A percentile compares a stretch with the other conserved stretches of the same genome.
Conservation (phyloP, 2,113 vertebrate genomes). For the Oncorhynchus kisutch region DNA sequence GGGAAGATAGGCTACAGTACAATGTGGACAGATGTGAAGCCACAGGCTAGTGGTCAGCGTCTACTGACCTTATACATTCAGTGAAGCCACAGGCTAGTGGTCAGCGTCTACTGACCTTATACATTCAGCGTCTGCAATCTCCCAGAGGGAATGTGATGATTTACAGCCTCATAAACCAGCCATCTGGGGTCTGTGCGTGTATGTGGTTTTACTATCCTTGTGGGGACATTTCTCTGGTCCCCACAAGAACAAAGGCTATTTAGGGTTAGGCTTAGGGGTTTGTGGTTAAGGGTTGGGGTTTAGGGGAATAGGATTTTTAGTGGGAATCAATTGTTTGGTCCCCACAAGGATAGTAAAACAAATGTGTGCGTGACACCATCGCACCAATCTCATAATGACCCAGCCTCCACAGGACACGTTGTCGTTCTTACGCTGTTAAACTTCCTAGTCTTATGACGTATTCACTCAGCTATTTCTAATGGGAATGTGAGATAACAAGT, state of each 20-base stretch:
- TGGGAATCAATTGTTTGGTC: too few relatives aligned
- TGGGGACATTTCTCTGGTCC: too few relatives aligned
- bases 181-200: neutral
- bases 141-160: conserved; percentile 7
- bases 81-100: neutral
- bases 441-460: neutral
- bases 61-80: neutral
- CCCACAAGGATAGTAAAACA: too few relatives aligned
- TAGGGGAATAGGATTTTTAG: too few relatives aligned
- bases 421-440: too few relatives aligned
- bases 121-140: neutral
- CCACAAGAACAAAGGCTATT: too few relatives aligned
- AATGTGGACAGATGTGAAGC: neutral
- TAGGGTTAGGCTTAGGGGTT: too few relatives aligned
- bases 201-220: too few relatives aligned
- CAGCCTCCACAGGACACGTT: neutral
- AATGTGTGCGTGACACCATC: neutral
- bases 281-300: too few relatives aligned
- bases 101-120: neutral
- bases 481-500: too few relatives aligned
- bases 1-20: neutral
- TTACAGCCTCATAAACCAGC: conserved; percentile 5
- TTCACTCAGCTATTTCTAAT: too few relatives aligned
- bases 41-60: neutral
- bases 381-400: neutral